phyloP scores from a whole-genome alignment of 1,140 invertebrate genomes.

The Vanessa tameamea region DNA sequence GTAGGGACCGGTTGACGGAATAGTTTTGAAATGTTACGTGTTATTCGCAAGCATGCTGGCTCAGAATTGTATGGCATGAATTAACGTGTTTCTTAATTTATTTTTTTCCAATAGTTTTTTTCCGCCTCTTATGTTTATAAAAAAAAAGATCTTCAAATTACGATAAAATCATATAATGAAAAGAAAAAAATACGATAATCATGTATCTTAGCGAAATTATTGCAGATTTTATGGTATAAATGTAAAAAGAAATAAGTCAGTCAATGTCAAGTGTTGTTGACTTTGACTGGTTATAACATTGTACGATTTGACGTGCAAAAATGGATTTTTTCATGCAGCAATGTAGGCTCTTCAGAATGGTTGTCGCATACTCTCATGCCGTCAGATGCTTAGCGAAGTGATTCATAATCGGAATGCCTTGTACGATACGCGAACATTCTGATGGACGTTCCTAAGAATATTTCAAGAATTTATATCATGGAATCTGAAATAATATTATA shows the following conservation, averaged over 20 bases:
- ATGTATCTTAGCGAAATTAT: too few relatives aligned
- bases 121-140: too few relatives aligned
- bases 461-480: conserved; percentile 11
- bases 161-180: too few relatives aligned
- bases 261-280: not conserved
- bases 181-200: too few relatives aligned
- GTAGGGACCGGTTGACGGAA: conserved; percentile 32
- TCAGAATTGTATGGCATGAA: not conserved
- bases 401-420: conserved; percentile 20
- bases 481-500: not conserved
- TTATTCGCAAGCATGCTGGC: not conserved
- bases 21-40: conserved; percentile 33
- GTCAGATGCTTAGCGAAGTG: conserved; percentile 7
- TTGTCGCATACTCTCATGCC: conserved; percentile 1
- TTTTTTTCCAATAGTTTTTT: not conserved
- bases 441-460: not conserved
- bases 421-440: conserved; percentile 10
- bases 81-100: not conserved
- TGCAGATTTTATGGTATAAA: too few relatives aligned
- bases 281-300: not conserved
- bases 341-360: not conserved
- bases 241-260: too few relatives aligned
- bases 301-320: not conserved
- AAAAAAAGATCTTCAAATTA: too few relatives aligned
- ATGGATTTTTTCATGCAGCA: not conserved